Evolutionary conservation across 2,888 invertebrate species (phyloP).

Genomic region (Polydrusus tereticollis): DNA sequence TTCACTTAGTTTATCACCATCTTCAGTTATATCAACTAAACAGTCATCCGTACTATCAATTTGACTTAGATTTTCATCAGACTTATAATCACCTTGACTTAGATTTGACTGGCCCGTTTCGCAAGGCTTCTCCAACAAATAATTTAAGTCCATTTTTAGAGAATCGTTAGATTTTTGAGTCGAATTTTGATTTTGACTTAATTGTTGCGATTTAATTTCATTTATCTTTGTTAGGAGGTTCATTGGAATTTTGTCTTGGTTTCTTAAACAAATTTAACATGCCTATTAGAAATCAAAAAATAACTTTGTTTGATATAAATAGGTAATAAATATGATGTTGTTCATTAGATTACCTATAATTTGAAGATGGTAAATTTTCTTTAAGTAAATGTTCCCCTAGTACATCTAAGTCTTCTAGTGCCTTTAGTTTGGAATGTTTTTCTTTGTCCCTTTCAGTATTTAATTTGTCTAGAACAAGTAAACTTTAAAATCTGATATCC

Average conservation of each 20-base stretch:
- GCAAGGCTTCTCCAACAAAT: conserved; percentile 50
- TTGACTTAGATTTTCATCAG: conserved; percentile 39
- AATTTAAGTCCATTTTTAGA: conserved; percentile 56
- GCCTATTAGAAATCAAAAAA: not conserved
- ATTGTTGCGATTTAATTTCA: conserved; percentile 52
- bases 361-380: conserved; percentile 70
- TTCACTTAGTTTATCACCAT: not conserved
- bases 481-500: too few relatives aligned
- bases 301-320: not conserved
- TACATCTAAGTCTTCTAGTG: conserved; percentile 82
- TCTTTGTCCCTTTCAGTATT: conserved; percentile 50
- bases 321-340: not conserved
- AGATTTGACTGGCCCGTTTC: conserved; percentile 26
- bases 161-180: conserved; percentile 46
- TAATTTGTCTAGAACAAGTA: conserved; percentile 52
- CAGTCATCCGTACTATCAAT: conserved; percentile 65
- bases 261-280: conserved; percentile 7
- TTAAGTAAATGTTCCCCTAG: conserved; percentile 85
- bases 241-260: conserved; percentile 75
- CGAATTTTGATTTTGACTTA: conserved; percentile 15
- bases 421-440: conserved; percentile 68
- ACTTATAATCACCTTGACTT: conserved; percentile 15
- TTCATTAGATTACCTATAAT: conserved; percentile 32
- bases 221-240: conserved; percentile 69
- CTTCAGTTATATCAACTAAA: conserved; percentile 47